Evolutionary conservation across 2,888 invertebrate genomes (phyloP).

Genomic region (Lepidochitona cinerea): DNA sequence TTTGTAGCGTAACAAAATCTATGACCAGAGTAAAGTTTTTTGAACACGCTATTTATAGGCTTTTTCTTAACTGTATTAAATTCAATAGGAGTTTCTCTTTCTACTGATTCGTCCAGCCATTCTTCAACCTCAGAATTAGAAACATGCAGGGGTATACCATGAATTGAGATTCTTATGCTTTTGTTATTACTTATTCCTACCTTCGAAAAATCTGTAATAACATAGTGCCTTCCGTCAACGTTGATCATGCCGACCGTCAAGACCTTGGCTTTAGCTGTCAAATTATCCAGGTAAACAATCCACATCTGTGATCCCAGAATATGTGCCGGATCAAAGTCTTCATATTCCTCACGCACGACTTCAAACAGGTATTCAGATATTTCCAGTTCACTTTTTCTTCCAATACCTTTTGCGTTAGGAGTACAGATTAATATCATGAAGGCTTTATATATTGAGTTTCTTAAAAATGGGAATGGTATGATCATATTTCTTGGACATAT

Average conservation of each 20-base stretch:
- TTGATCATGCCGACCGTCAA: not conserved
- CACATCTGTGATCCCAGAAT: not conserved
- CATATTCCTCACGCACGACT: not conserved
- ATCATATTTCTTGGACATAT: no score
- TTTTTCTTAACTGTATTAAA: not conserved
- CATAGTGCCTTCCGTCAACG: not conserved
- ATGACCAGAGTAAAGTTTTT: not conserved
- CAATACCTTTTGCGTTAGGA: not conserved
- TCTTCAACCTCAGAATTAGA: not conserved
- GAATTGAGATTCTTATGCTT: not conserved
- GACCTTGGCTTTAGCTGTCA: not conserved
- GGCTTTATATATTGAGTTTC: no score
- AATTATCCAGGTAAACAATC: not conserved
- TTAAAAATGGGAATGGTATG: no score
- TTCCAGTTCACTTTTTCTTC: not conserved
- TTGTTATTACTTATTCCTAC: not conserved
- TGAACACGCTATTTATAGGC: not conserved
- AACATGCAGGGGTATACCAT: not conserved
- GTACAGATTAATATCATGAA: no score
- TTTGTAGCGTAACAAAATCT: not conserved
- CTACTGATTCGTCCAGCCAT: not conserved
- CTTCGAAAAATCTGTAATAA: not conserved
- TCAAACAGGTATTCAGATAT: not conserved
- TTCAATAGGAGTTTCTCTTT: not conserved
- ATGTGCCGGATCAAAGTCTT: not conserved